phyloP scores from a whole-genome alignment of 92 coral and sea anemone genomes.

The Meandrina meandrites region DNA sequence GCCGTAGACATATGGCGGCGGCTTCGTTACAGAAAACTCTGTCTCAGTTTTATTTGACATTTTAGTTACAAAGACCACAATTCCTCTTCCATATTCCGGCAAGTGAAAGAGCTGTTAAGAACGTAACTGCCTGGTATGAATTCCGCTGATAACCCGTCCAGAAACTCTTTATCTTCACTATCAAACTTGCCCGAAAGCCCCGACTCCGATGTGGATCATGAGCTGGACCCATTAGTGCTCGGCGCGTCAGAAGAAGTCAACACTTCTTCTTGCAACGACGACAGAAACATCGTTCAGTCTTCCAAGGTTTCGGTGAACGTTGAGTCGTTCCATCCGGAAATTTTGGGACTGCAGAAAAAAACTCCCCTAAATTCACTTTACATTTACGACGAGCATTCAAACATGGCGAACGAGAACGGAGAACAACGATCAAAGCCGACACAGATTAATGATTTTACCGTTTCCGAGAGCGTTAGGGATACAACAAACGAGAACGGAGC shows the following conservation, averaged over 20 bases:
- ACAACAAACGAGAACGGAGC: slow-evolving; percentile 8
- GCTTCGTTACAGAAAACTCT: background rate
- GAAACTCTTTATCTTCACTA: slow-evolving; percentile 25
- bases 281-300: slow-evolving; percentile 12
- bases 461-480: background rate
- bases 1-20: slow-evolving; percentile 5
- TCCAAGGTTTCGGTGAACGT: slow-evolving; percentile 4
- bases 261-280: slow-evolving; percentile 47
- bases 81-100: background rate
- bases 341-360: slow-evolving; percentile 17
- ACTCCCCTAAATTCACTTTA: slow-evolving; percentile 44
- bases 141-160: slow-evolving; percentile 3
- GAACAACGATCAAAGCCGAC: background rate
- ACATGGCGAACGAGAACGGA: slow-evolving; percentile 28
- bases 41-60: background rate
- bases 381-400: slow-evolving; percentile 24
- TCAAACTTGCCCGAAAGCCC: slow-evolving; percentile 7
- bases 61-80: background rate
- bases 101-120: background rate
- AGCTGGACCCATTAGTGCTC: slow-evolving; percentile 60
- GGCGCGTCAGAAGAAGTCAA: slow-evolving; percentile 88
- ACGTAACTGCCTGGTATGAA: slow-evolving; percentile 5
- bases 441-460: background rate
- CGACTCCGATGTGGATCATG: slow-evolving; percentile 29
- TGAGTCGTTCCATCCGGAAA: slow-evolving; percentile 24